phyloP scores from a whole-genome alignment of 2,113 vertebrate genomes.

The Aegithalos caudatus region DNA sequence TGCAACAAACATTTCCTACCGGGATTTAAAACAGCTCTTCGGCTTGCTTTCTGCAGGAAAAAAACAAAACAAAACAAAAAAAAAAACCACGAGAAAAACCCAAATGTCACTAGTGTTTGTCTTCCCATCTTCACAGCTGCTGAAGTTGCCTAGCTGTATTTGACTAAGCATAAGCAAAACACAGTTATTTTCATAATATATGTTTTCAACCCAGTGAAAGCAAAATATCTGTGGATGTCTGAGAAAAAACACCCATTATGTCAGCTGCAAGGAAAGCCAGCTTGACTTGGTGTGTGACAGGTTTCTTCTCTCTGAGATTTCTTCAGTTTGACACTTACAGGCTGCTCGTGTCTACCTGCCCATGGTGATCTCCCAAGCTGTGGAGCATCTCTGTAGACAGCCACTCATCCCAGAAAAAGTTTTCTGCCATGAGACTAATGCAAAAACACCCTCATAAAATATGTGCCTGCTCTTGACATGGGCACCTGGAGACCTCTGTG shows the following conservation, averaged over 20 bases:
- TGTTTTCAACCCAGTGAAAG: background rate
- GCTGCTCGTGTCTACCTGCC: background rate
- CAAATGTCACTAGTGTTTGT: background rate
- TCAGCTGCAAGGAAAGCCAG: background rate
- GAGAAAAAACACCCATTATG: background rate
- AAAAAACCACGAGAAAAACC: too few relatives aligned
- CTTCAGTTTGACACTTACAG: background rate
- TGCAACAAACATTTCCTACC: background rate
- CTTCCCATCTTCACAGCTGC: background rate
- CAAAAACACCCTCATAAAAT: background rate
- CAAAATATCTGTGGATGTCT: background rate
- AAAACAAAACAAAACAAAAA: too few relatives aligned
- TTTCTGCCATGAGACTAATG: background rate
- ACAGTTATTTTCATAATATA: background rate
- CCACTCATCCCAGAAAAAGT: background rate
- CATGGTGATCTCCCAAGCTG: background rate
- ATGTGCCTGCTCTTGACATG: fast-evolving
- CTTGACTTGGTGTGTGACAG: background rate
- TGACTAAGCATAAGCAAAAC: background rate
- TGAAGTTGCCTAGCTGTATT: background rate
- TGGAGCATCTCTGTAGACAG: background rate
- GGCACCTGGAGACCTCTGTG: background rate
- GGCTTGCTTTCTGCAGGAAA: background rate
- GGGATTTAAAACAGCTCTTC: background rate
- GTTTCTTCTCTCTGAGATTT: background rate